phyloP scores from a whole-genome alignment of 2,113 vertebrate genomes.

The Larimichthys crocea region DNA sequence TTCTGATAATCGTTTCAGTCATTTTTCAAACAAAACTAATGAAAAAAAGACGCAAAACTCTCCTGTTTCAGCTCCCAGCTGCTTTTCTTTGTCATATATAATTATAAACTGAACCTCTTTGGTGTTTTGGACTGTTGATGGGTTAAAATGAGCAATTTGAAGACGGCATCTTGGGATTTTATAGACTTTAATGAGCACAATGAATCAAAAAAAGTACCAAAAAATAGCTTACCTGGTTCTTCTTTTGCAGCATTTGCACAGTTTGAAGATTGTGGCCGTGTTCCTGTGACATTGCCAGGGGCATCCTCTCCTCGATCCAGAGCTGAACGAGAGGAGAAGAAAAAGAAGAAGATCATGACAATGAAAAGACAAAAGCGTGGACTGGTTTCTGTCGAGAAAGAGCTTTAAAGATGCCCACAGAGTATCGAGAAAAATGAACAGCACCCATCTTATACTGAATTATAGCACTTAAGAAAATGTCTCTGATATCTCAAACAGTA shows the following conservation, averaged over 20 bases:
- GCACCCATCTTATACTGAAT: background rate
- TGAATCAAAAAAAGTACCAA: background rate
- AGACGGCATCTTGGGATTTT: background rate
- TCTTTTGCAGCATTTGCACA: conserved; percentile 92
- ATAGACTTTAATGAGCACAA: background rate
- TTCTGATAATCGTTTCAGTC: background rate
- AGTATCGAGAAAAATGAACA: background rate
- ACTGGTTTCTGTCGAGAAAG: background rate
- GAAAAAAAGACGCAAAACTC: too few relatives aligned
- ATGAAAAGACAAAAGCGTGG: conserved; percentile 1
- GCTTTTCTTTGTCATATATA: too few relatives aligned
- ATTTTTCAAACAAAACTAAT: too few relatives aligned
- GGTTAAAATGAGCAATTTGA: background rate
- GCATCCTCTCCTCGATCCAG: conserved; percentile 95
- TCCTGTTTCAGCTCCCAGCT: too few relatives aligned
- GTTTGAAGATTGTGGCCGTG: conserved; percentile 92
- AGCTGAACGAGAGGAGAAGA: conserved; percentile 79
- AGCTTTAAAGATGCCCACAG: conserved; percentile 10
- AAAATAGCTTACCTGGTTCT: conserved; percentile 88
- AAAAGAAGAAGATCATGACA: conserved; percentile 3
- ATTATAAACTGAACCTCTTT: background rate
- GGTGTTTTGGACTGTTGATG: background rate
- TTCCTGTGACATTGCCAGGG: conserved; percentile 88
- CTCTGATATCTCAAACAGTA: conserved; percentile 32
- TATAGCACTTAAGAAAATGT: conserved; percentile 22